These are phyloP conservation scores for Turritopsis rubra DNA, from an alignment of 30 jellyfish, hydroid and myxozoan species.

Conservation along the genomic window DNA sequence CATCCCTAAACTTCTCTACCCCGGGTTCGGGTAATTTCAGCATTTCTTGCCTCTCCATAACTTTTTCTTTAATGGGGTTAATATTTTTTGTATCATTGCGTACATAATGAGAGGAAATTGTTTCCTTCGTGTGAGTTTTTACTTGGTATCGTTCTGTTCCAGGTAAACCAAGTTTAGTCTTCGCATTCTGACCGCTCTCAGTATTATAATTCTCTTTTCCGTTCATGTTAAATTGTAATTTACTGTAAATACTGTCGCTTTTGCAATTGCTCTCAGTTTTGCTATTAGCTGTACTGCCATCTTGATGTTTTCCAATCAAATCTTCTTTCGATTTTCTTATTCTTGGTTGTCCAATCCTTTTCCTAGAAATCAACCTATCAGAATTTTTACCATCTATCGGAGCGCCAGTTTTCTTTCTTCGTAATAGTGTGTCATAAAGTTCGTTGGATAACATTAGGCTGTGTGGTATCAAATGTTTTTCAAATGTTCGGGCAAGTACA, in stretches of 20 bases:
- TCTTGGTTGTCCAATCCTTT: not conserved
- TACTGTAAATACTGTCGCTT: slow-evolving; percentile 5
- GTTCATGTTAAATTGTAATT: not conserved
- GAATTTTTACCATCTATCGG: not conserved
- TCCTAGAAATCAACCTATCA: not conserved
- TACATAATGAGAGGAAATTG: not conserved
- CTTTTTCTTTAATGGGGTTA: no score
- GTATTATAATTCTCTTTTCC: not conserved
- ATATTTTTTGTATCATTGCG: no score
- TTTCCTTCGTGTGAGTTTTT: not conserved
- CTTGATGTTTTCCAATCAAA: not conserved
- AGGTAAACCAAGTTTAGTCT: not conserved
- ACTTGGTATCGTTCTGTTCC: not conserved
- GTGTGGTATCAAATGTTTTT: not conserved
- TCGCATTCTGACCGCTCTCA: not conserved
- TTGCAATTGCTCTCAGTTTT: not conserved
- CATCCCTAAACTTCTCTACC: not conserved
- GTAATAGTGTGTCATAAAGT: not conserved
- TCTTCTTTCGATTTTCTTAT: not conserved
- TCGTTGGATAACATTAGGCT: not conserved
- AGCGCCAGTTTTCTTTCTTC: not conserved
- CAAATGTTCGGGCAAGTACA: no score
- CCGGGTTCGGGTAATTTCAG: not conserved
- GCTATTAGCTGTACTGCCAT: not conserved
- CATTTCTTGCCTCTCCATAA: no score